Evolutionary conservation across 2,797 vertebrate species (phyloP).

Genomic region (Botia almorhae): DNA sequence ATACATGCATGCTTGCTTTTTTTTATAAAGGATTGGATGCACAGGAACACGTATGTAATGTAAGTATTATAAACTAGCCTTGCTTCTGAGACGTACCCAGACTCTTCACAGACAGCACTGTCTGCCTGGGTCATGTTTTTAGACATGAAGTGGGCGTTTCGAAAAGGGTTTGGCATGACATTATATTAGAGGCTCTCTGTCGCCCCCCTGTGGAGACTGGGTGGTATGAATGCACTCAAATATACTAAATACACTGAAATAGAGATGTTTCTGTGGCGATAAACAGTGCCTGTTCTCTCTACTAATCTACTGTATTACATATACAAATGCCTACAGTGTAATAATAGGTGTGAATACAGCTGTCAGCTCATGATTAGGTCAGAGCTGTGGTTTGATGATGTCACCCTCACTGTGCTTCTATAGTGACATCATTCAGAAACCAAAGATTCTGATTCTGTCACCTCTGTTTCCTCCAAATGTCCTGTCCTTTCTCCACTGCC

Average conservation of each 20-base stretch:
- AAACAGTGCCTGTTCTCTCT: neutral
- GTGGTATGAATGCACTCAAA: no score
- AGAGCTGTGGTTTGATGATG: neutral
- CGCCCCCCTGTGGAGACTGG: constrained; percentile 42
- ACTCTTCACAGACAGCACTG: neutral
- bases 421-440: no score
- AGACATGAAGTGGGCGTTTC: neutral
- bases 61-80: constrained; percentile 25
- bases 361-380: neutral
- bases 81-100: constrained; percentile 28
- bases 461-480: neutral
- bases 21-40: constrained; percentile 44
- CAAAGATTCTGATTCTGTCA: no score
- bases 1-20: constrained; percentile 48
- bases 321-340: neutral
- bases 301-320: neutral
- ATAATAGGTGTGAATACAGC: neutral
- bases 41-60: constrained; percentile 13
- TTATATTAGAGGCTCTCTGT: neutral
- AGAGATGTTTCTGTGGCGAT: neutral
- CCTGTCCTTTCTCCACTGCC: neutral
- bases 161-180: neutral
- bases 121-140: constrained; percentile 36
- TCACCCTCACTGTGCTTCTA: no score
- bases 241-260: neutral